Percentiles rank a stretch among this genome's conserved stretches.
Conservation (phyloP, 2,113 vertebrate genomes). For the Heptranchias perlo region DNA sequence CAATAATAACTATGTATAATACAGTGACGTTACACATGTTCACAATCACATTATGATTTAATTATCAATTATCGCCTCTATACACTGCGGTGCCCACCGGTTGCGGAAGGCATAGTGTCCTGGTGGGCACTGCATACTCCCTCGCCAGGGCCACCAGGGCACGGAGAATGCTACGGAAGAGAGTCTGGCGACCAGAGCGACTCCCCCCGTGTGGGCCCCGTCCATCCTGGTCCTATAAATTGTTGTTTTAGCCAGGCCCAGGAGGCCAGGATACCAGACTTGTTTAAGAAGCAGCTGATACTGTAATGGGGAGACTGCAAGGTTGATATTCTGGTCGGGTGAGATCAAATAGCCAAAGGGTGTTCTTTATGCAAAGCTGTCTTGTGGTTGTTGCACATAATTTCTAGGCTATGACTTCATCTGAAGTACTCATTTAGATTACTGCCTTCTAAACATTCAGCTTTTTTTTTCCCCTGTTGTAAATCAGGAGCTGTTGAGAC, state of each 20-base stretch:
- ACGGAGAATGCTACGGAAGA: no score
- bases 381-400: background rate
- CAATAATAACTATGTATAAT: no score
- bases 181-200: no score
- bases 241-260: background rate
- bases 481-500: background rate
- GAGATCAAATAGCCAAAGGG: background rate
- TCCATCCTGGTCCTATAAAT: no score
- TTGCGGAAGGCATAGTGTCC: no score
- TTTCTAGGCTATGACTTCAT: background rate
- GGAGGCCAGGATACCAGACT: background rate
- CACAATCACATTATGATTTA: no score
- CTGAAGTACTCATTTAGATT: background rate
- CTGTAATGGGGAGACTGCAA: background rate
- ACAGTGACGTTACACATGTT: no score
- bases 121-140: no score
- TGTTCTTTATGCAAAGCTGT: background rate
- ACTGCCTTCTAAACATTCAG: background rate
- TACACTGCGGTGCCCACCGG: no score
- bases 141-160: no score
- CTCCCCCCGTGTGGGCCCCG: no score
- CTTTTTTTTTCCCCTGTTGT: background rate
- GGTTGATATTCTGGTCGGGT: background rate
- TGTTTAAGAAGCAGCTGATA: background rate
- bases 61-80: no score